Base-by-base conservation (phyloP, 2,797 vertebrate genomes). In the Lateolabrax maculatus region DNA sequence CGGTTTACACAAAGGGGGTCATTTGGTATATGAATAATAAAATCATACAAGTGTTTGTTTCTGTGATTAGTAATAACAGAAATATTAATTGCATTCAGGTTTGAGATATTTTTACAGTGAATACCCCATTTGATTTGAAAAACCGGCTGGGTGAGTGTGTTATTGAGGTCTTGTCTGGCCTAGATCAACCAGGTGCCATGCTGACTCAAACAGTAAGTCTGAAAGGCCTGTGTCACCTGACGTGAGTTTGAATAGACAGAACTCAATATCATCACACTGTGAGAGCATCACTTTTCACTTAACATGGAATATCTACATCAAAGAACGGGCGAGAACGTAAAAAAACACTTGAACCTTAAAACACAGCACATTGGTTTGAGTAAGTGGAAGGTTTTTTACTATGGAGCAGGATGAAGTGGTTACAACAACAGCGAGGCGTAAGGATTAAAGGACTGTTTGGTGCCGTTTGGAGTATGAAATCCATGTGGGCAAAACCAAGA, bases 401-500 rank as follows among this genome's bases (percentile, higher is more conserved):
- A 37, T 58, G 31, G 44, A 72, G 31, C 52, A 67, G 49, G 64
- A 69, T 79, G 80, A 79, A 81, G 18, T 51, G 77, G 75, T 87
- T 84, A 82, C 13, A 83, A 68, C 74, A 87, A 85, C 81, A 89
- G 18, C 43, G 64, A 48, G 27, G 12, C 5, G 2, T 46, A 37
- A 23, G 67, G 74, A 58, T 83, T 41, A 68, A 5, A 73, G 9
- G 71, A 34, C 36, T 58, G 66, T 80, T 68, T 80, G 25, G 53
- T 60, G 69, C 53, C 67, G 52, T 27, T 43, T 5, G 4, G 31
- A 37, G 34, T 48, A 84, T 85, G 65, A 82, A 72, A 80, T 78
- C 71, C 85, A 85, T 85, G 56, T 87, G 84, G 18, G 29, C 36
- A 48, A 69, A 89, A 79, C 71, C 43, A 71, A 75, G 52, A 64